Percentiles rank a stretch among this genome's conserved stretches.
Evolutionary conservation across 2,113 vertebrate species (phyloP).

Genomic region (Isurus oxyrinchus): DNA sequence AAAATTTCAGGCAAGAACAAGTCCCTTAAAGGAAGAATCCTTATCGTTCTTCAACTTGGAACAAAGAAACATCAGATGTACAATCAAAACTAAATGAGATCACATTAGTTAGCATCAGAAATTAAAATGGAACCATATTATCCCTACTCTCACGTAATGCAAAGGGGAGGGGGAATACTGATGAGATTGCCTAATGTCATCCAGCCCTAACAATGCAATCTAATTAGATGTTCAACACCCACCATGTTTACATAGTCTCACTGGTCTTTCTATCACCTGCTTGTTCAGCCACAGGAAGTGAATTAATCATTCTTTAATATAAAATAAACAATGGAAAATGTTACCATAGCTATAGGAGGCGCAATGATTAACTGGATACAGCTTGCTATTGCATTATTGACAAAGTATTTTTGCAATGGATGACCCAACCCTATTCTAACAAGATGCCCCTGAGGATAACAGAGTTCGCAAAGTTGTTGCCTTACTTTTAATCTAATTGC

Average conservation of each 20-base stretch:
- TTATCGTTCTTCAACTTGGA: neutral
- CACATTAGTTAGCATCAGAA: conserved; percentile 2
- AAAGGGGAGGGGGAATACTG: neutral
- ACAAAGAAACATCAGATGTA: neutral
- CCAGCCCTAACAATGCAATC: neutral
- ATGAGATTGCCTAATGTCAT: neutral
- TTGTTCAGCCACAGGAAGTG: neutral
- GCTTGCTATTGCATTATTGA: neutral
- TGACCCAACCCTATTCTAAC: neutral
- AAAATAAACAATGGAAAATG: too few species aligned
- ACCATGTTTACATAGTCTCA: neutral
- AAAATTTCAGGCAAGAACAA: neutral
- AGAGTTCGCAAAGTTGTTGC: neutral
- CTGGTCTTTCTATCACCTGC: neutral
- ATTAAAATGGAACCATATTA: neutral
- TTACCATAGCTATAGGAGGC: neutral
- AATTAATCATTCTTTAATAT: neutral
- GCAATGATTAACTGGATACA: neutral
- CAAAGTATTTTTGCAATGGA: neutral
- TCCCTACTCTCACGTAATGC: neutral
- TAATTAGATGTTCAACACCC: neutral
- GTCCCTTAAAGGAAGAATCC: neutral
- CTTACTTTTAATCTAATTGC: neutral
- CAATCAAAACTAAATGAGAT: conserved; percentile 5
- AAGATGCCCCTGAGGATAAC: neutral